phyloP scores from a whole-genome alignment of 2,113 vertebrate species.

The Archocentrus centrarchus region DNA sequence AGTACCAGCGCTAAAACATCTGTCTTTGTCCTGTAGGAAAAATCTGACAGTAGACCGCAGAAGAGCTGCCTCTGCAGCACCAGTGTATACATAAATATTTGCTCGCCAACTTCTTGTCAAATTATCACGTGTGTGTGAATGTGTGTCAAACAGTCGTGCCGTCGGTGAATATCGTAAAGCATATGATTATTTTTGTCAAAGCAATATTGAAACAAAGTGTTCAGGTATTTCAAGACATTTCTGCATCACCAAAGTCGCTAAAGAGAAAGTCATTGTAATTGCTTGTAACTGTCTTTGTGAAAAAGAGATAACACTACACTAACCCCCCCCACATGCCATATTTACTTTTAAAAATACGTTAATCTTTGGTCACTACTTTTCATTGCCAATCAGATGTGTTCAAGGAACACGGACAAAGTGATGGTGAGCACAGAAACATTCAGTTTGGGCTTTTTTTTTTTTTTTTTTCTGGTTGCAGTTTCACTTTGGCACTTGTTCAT shows the following conservation, averaged over 20 bases:
- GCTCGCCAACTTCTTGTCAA: constrained; percentile 61
- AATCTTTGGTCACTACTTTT: neutral
- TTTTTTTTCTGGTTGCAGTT: constrained; percentile 25
- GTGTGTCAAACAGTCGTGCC: constrained; percentile 43
- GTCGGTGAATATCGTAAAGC: constrained; percentile 67
- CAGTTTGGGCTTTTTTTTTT: neutral
- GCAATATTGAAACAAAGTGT: constrained; percentile 74
- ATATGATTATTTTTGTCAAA: constrained; percentile 64
- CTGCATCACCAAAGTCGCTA: constrained; percentile 74
- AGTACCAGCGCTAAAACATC: constrained; percentile 58
- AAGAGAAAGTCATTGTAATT: constrained; percentile 36
- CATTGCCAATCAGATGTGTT: neutral
- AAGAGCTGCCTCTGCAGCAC: constrained; percentile 23
- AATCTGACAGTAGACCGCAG: constrained; percentile 9
- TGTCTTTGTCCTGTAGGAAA: constrained; percentile 49
- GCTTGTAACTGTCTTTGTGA: constrained; percentile 46
- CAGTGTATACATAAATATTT: constrained; percentile 50
- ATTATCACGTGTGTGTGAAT: constrained; percentile 48
- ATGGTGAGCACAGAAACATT: constrained; percentile 15
- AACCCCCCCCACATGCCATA: constrained; percentile 7
- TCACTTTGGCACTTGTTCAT: constrained; percentile 51
- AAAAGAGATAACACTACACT: constrained; percentile 20
- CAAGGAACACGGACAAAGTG: neutral
- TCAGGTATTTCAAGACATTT: constrained; percentile 62
- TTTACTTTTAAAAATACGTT: constrained; percentile 10